Evolutionary conservation across 35 echinoderm and acorn worm genomes (phyloP).

Genomic region (Heliocidaris tuberculata): DNA sequence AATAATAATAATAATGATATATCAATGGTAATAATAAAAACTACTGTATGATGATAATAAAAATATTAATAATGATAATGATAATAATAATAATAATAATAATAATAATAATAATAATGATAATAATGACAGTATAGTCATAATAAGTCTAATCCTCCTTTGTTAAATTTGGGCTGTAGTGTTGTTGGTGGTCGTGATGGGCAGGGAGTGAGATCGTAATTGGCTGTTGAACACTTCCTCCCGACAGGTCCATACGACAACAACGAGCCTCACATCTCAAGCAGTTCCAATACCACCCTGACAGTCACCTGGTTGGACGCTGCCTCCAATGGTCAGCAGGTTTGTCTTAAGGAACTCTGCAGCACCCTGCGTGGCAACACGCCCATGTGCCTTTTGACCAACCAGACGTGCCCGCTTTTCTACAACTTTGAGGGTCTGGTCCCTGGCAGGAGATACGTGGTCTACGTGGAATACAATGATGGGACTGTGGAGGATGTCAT

Average conservation of each 20-base stretch:
- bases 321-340: background rate
- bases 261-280: conserved; percentile 14
- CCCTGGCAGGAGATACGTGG: conserved; percentile 22
- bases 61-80: background rate
- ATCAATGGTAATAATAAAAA: background rate
- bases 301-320: background rate
- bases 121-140: background rate
- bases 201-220: too few species aligned
- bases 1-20: background rate
- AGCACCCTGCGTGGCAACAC: background rate
- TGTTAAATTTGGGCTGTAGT: too few species aligned
- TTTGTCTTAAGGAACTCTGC: conserved; percentile 39
- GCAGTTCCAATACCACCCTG: background rate
- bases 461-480: background rate
- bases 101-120: background rate
- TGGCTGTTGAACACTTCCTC: background rate
- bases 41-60: background rate
- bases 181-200: too few species aligned
- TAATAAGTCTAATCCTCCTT: too few species aligned
- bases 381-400: background rate
- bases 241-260: background rate
- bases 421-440: conserved; percentile 19
- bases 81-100: background rate
- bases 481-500: background rate
- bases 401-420: conserved; percentile 26